Evolutionary conservation across 2,113 vertebrate genomes (phyloP), one percentile per base, ranked within the genome.

Genomic region (Ceyx melanurus): DNA sequence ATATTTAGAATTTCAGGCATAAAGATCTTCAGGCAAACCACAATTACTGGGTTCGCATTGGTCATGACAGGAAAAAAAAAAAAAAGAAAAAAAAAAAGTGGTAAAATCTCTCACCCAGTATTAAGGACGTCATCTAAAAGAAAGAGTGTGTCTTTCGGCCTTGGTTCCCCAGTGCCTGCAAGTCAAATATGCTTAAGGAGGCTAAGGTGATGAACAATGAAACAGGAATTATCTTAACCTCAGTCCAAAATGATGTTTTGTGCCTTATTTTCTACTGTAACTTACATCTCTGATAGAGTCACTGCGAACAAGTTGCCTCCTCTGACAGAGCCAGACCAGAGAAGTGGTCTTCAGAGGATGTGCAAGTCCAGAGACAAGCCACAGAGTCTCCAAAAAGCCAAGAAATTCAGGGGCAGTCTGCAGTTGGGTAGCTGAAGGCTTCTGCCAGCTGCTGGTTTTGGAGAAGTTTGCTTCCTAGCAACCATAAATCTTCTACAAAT

Each of bases 361-460:
- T 0, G 0, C 19, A 48, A 88, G 25, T 10, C 66, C 62, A 78
- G 53, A 60, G 19, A 40, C 19, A 60, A 82, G 40, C 28, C 62
- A 51, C 0, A 1, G 48, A 11, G 5, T 68, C n/a, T 65, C 68
- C 68, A 66, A 43, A 65, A 51, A 35, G 31, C 40, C 0, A 0
- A 53, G 62, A 67, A 90, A 90, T 79, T 71, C 31, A 58, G 12
- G 10, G 57, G 19, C 22, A 2, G 26, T 48, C 20, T 26, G 57
- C 57, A 75, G 61, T 56, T 2, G 1, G 35, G 54, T 57, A 81
- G 20, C 16, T 74, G 43, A 82, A 50, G 43, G 42, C 4, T 45
- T 93, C 43, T 90, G 75, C 57, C 82, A 82, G 1, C 25, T 51
- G 53, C 33, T 88, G 75, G 57, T 29, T 85, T 89, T 72, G 86